Evolutionary conservation across 1,140 invertebrate genomes (phyloP).

Genomic region (Diploscapter pachys): DNA sequence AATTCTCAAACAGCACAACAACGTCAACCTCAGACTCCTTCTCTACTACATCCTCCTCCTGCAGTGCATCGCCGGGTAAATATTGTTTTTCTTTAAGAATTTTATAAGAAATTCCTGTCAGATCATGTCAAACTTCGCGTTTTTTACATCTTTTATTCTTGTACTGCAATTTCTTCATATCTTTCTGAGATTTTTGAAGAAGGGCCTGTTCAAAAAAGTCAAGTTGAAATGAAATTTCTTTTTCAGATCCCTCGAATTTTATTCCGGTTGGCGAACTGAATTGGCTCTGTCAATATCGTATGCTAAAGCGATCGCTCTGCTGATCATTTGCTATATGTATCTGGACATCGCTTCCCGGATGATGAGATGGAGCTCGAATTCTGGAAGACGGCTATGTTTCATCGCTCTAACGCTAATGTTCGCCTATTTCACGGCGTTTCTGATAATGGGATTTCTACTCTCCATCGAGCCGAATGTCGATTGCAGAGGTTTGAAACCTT

Average conservation of each 20-base stretch:
- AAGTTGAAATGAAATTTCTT: background rate
- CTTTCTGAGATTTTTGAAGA: conserved; percentile 1
- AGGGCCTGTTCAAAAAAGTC: background rate
- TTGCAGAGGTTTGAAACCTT: conserved; percentile 23
- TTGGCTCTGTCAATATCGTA: conserved; percentile 28
- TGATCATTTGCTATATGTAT: conserved; percentile 38
- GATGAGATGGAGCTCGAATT: conserved; percentile 34
- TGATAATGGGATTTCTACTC: conserved; percentile 30
- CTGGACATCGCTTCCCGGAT: conserved; percentile 28
- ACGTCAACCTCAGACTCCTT: background rate
- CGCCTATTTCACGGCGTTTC: conserved; percentile 33
- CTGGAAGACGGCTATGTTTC: conserved; percentile 29
- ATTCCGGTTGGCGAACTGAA: conserved; percentile 33
- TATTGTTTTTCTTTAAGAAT: background rate
- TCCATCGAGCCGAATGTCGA: conserved; percentile 29
- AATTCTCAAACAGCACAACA: too few species aligned
- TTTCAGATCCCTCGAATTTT: conserved; percentile 39
- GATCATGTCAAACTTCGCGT: conserved; percentile 2
- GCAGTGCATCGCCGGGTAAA: conserved; percentile 25
- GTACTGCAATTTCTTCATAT: conserved; percentile 13
- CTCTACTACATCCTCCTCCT: conserved; percentile 25
- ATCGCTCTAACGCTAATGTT: conserved; percentile 24
- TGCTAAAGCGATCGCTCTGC: conserved; percentile 27
- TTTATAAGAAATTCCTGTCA: background rate
- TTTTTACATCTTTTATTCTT: conserved; percentile 12